Base-by-base conservation (phyloP, 2,113 vertebrate species). In the Propithecus coquereli region DNA sequence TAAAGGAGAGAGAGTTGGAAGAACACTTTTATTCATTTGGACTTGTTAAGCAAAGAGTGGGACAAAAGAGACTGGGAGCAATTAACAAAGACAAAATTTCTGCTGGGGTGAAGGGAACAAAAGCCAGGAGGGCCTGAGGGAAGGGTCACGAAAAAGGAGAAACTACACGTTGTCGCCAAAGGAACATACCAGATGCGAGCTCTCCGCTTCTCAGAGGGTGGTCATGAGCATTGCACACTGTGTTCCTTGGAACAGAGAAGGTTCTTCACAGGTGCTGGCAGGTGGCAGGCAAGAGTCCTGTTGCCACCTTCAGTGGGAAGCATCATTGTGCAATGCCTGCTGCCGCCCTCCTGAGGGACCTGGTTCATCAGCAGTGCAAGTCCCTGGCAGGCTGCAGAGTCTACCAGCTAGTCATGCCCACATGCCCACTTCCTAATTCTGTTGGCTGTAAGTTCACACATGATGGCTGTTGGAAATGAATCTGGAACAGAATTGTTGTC, bases 1-100 rank as follows among this genome's bases (percentile, higher is more conserved):
- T 59, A 82, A 90, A 80, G 30, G n/a, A 23, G 5, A 66, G 65
- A 71, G 47, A 70, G 16, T 94, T 95, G 54, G 45, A 82, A 71
- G 74, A 66, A 87, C 4, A 73, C 8, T 76, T 94, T 90, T 63
- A 88, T 93, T 96, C 52, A 59, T 84, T 95, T 65, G 85, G 86
- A 90, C 37, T 94, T 96, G 45, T 90, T 92, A 92, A 95, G 63
- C 27, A 45, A 90, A 92, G 91, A 77, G 71, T 87, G 45, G 43
- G 45, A 87, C 82, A 84, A 82, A 95, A 85, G 50, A 68, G 50
- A 90, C 92, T 45, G 82, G 65, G 88, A 88, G 22, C 59, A 87
- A 73, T 80, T 92, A 52, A 87, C 84, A 91, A 52, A 91, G 71
- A 92, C 83, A 82, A 87, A 59, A 66, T 52, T 97, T 93, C 79